phyloP scores from a whole-genome alignment of 2,797 vertebrate genomes.

The Otolemur crassicaudatus region DNA sequence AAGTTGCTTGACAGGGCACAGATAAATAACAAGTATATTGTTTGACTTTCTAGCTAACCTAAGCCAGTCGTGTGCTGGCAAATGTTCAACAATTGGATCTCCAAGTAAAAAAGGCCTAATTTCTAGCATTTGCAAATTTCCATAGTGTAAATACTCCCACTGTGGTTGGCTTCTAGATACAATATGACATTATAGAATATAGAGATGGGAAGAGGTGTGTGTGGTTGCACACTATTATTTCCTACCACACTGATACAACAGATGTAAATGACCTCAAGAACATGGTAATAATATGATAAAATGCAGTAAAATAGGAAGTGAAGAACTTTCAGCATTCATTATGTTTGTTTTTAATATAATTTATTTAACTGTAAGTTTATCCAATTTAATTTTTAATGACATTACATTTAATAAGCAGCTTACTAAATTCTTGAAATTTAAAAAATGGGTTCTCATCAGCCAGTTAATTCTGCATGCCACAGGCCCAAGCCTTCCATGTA shows the following conservation, averaged over 20 bases:
- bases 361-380: conserved; percentile 22
- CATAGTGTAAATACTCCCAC: background rate
- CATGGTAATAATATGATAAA: background rate
- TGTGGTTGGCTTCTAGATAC: background rate
- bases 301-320: background rate
- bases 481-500: background rate
- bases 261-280: background rate
- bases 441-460: background rate
- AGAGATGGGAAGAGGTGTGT: background rate
- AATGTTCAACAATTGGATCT: background rate
- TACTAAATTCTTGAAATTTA: background rate
- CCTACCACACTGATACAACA: background rate
- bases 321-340: background rate
- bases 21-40: background rate
- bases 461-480: background rate
- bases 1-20: background rate
- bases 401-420: background rate
- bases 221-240: background rate
- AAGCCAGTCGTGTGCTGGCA: background rate
- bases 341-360: conserved; percentile 1
- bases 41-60: background rate
- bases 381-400: background rate
- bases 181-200: background rate
- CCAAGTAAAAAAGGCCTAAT: background rate
- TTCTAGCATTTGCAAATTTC: background rate